These are phyloP conservation scores for Campylomormyrus numenius DNA, from an alignment of 2,113 vertebrate species.

Conservation along the genomic window DNA sequence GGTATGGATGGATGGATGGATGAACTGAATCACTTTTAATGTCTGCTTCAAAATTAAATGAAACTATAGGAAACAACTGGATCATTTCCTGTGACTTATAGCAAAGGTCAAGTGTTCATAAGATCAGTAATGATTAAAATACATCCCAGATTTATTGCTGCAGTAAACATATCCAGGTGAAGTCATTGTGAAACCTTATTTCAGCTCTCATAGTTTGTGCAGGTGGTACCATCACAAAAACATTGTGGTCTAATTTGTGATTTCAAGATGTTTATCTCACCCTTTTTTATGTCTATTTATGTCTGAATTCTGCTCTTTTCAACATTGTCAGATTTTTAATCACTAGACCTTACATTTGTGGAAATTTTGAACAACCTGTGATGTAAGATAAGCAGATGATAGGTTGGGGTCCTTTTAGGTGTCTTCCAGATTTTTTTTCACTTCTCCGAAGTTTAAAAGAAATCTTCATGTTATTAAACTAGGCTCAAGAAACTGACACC, in stretches of 20 bases:
- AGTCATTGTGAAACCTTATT: background rate
- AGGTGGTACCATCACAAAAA: background rate
- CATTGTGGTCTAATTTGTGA: background rate
- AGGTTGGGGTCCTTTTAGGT: background rate
- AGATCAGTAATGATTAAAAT: background rate
- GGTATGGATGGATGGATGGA: background rate
- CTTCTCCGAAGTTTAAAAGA: background rate
- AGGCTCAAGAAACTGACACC: background rate
- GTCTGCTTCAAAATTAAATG: background rate
- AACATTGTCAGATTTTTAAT: background rate
- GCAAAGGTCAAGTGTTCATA: background rate
- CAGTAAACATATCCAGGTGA: background rate
- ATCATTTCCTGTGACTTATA: background rate
- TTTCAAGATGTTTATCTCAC: background rate
- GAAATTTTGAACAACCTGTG: background rate
- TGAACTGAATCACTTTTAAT: background rate
- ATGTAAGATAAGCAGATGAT: background rate
- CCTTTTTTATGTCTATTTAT: slow-evolving; percentile 2
- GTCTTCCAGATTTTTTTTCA: background rate
- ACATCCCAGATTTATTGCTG: background rate
- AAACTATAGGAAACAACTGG: background rate
- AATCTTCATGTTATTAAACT: background rate
- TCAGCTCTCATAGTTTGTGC: background rate
- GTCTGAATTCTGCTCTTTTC: background rate
- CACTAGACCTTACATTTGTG: background rate